Base-by-base conservation (phyloP, 2,888 invertebrate species). In the Dicranocentrus wangi region DNA sequence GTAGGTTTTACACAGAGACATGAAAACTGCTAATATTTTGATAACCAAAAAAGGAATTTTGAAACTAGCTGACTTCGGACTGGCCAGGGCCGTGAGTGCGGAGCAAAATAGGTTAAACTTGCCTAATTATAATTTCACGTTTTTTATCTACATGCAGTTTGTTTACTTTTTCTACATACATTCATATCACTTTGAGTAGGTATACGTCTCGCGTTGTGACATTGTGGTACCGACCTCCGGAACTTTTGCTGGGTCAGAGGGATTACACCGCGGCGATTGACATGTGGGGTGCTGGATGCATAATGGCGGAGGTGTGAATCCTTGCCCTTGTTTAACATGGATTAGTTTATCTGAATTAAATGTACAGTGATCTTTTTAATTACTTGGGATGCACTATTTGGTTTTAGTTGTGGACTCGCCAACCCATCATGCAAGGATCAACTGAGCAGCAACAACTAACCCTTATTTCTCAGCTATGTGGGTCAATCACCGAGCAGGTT, bases 201-300 rank as follows among this genome's bases (percentile, higher is more conserved):
- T 99, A 98, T 88, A 99, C 99, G n/a, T 99, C 99, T 89, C 92
- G 98, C 84, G 99, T 99, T 0, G 98, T 99, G 0, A 98, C 99
- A 0, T 89, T 99, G 76, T 84, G 82, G 83, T 99, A 99, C 88
- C 89, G 94, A 43, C 93, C 93, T 21, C 93, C 93, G 2, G 93
- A 93, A 87, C 88, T 93, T 23, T 88, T 94, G 15, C 88, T 93
- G 7, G 94, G 97, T 42, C 95, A 97, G 87, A 91, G 99, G 15
- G 96, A 98, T 89, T 99, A 99, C 88, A 97, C 97, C 0, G 96
- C 98, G 0, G 95, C 98, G 0, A 97, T 99, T 15, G 99, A 99
- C 90, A 92, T 99, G 90, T 95, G 95, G 95, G 95, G 95, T 0
- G 98, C 97, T 0, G 99, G 99, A 0, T 99, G 99, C 88, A 99